phyloP scores from a whole-genome alignment of 1,140 invertebrate species.

The Rhopalosiphum maidis region DNA sequence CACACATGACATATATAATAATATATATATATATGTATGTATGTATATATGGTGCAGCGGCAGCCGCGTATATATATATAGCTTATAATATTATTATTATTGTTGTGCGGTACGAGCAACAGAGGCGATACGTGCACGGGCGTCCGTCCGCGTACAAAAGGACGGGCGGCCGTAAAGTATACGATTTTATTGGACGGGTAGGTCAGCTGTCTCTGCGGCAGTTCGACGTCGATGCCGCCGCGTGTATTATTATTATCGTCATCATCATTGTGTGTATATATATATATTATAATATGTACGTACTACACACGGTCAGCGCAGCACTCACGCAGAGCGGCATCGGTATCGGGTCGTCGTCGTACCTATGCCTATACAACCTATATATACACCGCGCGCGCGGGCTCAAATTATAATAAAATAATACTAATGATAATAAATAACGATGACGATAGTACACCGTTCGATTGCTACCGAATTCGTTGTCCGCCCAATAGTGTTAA shows the following conservation, averaged over 20 bases:
- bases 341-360: background rate
- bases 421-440: background rate
- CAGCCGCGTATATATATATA: background rate
- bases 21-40: background rate
- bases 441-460: background rate
- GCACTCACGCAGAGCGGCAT: background rate
- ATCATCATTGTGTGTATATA: background rate
- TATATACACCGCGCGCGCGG: too few relatives aligned
- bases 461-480: conserved; percentile 6
- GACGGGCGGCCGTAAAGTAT: conserved; percentile 53
- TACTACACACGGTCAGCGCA: background rate
- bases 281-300: background rate
- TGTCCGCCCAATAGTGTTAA: background rate
- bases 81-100: background rate
- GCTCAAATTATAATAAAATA: background rate
- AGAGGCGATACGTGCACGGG: conserved; percentile 18
- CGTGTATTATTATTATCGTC: background rate
- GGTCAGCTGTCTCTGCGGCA: conserved; percentile 47
- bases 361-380: too few relatives aligned
- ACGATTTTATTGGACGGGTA: conserved; percentile 56
- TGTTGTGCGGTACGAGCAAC: background rate
- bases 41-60: background rate
- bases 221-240: background rate
- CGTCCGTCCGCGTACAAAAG: conserved; percentile 44
- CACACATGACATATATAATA: background rate